A percentile compares a stretch with the other conserved stretches of the same genome.
Evolutionary conservation across 1,140 invertebrate species (phyloP).

Genomic region (Ceratoteleas bidentatus): DNA sequence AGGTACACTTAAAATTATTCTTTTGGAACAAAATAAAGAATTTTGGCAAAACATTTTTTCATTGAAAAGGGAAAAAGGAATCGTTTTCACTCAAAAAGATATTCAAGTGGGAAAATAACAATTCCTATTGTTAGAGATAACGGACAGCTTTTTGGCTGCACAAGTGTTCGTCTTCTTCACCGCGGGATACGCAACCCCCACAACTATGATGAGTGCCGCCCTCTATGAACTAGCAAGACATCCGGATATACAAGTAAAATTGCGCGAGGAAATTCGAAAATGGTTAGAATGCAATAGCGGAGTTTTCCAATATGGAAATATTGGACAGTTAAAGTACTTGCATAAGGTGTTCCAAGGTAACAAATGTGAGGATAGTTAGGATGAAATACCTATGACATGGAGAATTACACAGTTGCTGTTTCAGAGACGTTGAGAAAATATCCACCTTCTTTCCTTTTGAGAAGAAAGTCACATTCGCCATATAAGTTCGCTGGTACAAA

Average conservation of each 20-base stretch:
- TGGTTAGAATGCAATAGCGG: slow-evolving; percentile 58
- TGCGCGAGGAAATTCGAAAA: slow-evolving; percentile 79
- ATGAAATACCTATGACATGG: too few species aligned
- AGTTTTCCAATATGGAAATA: slow-evolving; percentile 57
- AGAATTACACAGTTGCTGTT: background rate
- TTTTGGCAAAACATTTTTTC: too few species aligned
- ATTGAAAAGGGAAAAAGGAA: too few species aligned
- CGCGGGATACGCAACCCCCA: slow-evolving; percentile 84
- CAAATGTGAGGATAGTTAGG: too few species aligned
- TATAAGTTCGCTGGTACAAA: slow-evolving; percentile 78
- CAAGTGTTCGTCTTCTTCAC: slow-evolving; percentile 79
- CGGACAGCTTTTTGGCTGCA: slow-evolving; percentile 64
- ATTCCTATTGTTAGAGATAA: slow-evolving; percentile 20
- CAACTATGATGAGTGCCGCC: slow-evolving; percentile 78
- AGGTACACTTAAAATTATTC: background rate
- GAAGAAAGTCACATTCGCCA: slow-evolving; percentile 74
- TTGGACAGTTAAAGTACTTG: slow-evolving; percentile 65
- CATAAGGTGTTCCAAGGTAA: slow-evolving; percentile 67
- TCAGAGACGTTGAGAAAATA: slow-evolving; percentile 83
- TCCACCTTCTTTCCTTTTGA: slow-evolving; percentile 79
- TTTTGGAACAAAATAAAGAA: too few species aligned
- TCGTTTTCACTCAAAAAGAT: too few species aligned
- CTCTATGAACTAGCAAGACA: slow-evolving; percentile 74
- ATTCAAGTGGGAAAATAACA: too few species aligned
- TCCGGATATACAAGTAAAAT: slow-evolving; percentile 76